A percentile compares a stretch with the other conserved stretches of the same genome.
phyloP scores from a whole-genome alignment of 2,113 vertebrate genomes.

The Osmerus eperlanus region DNA sequence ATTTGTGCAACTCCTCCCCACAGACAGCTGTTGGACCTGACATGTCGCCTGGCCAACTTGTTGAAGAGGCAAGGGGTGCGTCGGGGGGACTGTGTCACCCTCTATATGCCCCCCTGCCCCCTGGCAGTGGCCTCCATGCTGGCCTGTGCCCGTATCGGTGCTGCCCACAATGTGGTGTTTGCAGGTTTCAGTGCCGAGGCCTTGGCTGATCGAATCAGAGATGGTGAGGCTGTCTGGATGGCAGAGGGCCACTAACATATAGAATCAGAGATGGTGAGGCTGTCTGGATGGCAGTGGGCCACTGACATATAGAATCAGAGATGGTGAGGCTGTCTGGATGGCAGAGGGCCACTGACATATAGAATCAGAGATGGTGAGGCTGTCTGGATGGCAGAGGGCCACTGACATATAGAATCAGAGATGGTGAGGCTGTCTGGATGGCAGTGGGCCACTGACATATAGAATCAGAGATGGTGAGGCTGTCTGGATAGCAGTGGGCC shows the following conservation, averaged over 20 bases:
- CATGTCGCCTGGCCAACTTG: conserved; percentile 73
- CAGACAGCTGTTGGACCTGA: conserved; percentile 78
- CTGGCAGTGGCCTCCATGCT: conserved; percentile 78
- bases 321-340: conserved; percentile 65
- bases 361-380: conserved; percentile 76
- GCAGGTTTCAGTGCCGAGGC: conserved; percentile 78
- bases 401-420: conserved; percentile 59
- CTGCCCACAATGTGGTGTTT: conserved; percentile 75
- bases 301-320: conserved; percentile 59
- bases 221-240: conserved; percentile 65
- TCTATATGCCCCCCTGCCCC: conserved; percentile 78
- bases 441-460: background rate
- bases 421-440: conserved; percentile 65
- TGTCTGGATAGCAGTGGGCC: background rate
- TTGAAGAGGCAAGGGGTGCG: conserved; percentile 70
- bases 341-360: background rate
- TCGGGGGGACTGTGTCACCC: conserved; percentile 74
- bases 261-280: conserved; percentile 76
- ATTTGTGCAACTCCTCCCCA: background rate
- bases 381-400: background rate
- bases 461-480: conserved; percentile 76
- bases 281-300: background rate
- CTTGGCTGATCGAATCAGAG: conserved; percentile 71
- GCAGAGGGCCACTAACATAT: background rate
- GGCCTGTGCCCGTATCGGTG: conserved; percentile 75